Conservation (phyloP, 2,113 vertebrate genomes). For the Indicator indicator region DNA sequence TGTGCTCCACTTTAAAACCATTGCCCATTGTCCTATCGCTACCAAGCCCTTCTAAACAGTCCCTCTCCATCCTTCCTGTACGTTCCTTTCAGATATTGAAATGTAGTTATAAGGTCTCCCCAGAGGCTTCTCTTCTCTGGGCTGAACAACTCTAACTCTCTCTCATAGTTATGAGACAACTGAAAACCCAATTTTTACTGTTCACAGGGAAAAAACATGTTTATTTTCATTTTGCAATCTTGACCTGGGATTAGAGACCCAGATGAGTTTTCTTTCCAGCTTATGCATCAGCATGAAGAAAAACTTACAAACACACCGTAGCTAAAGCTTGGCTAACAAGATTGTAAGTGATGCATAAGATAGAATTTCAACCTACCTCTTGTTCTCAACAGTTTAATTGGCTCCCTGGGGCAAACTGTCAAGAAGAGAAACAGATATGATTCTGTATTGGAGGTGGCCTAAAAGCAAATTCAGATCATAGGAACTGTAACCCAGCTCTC, state of each 20-base stretch:
- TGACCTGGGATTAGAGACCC: background rate
- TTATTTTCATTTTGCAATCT: background rate
- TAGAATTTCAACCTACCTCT: conserved; percentile 7
- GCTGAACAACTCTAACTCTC: too few relatives aligned
- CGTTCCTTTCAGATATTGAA: too few relatives aligned
- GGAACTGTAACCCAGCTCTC: background rate
- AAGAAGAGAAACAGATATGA: background rate
- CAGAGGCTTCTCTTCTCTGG: too few relatives aligned
- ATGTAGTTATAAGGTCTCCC: too few relatives aligned
- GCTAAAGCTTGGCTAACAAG: conserved; percentile 27
- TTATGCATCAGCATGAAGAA: background rate
- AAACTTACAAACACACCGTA: background rate
- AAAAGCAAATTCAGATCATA: conserved; percentile 19
- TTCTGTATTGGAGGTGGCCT: conserved; percentile 9
- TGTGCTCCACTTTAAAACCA: too few relatives aligned
- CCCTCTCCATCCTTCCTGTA: too few relatives aligned
- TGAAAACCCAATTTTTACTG: background rate
- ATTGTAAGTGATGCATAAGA: background rate
- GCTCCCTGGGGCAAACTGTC: conserved; percentile 42
- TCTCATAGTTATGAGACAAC: background rate
- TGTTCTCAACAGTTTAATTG: conserved; percentile 48
- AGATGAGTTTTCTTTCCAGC: background rate
- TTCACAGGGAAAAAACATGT: background rate
- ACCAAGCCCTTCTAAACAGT: too few relatives aligned
- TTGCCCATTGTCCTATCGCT: too few relatives aligned